These are phyloP conservation scores for Caprella mutica DNA, from an alignment of 2,888 invertebrate species.

Conservation along the genomic window DNA sequence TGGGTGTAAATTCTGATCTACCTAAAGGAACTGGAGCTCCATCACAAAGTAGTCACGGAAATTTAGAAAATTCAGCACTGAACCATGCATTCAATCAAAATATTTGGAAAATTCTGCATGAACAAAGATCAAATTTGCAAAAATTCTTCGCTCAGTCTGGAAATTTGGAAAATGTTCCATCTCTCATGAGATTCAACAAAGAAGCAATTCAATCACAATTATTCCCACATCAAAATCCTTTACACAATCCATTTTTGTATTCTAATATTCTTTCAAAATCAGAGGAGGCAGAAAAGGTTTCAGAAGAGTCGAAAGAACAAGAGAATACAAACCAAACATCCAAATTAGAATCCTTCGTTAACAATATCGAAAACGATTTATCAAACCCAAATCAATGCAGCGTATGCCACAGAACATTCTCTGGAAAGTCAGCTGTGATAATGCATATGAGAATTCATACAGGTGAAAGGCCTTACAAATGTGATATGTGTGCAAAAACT, in stretches of 20 bases:
- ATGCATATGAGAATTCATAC: conserved; percentile 47
- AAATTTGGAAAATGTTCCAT: no score
- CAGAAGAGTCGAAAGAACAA: conserved; percentile 47
- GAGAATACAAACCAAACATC: conserved; percentile 45
- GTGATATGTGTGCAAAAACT: conserved; percentile 47
- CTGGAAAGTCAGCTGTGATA: conserved; percentile 46
- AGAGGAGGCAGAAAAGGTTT: conserved; percentile 40
- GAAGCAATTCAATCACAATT: no score
- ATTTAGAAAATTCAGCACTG: no score
- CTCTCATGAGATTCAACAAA: no score
- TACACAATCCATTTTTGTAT: conserved; percentile 47
- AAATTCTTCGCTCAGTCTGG: no score
- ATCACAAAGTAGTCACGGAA: no score
- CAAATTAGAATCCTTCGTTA: conserved; percentile 47
- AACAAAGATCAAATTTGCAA: no score
- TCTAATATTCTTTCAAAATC: conserved; percentile 37
- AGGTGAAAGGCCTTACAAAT: conserved; percentile 46
- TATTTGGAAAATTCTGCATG: no score
- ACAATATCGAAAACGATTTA: conserved; percentile 45
- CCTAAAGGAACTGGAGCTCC: no score
- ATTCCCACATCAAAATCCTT: no score
- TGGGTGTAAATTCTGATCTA: no score
- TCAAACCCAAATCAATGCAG: conserved; percentile 49
- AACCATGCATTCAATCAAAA: no score
- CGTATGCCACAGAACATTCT: conserved; percentile 46